Conservation (phyloP, 1,140 invertebrate genomes). For the Plutomurus gul region DNA sequence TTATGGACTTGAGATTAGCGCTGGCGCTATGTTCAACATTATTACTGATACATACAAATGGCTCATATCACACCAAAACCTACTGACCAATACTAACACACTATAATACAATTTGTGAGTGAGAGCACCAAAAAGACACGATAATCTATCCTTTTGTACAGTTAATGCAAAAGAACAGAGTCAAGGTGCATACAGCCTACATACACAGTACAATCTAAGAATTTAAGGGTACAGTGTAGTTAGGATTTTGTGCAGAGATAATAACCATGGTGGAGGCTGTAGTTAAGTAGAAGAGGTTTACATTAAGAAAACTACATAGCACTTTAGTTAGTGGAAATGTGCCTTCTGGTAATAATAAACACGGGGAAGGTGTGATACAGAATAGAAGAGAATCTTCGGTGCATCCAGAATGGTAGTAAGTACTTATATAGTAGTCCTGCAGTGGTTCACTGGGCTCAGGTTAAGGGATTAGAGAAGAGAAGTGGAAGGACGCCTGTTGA, state of each 20-base stretch:
- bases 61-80: too few species aligned
- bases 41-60: too few species aligned
- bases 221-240: not conserved
- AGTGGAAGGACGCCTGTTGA: not conserved
- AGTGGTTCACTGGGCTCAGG: not conserved
- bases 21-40: too few species aligned
- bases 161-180: not conserved
- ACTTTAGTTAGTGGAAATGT: not conserved
- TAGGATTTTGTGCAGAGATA: not conserved
- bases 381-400: not conserved
- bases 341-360: not conserved
- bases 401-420: not conserved
- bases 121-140: not conserved
- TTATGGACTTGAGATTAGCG: too few species aligned
- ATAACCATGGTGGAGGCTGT: not conserved
- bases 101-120: not conserved
- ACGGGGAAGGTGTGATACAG: not conserved
- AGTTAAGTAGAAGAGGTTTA: not conserved
- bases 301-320: not conserved
- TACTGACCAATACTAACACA: too few species aligned
- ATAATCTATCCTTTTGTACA: slow-evolving; percentile 20
- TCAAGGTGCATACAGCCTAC: not conserved
- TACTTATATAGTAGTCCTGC: too few species aligned
- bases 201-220: not conserved
- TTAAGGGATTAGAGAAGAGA: not conserved